Evolutionary conservation across 1,140 invertebrate species (phyloP).

Genomic region (Eupristina koningsbergeri): DNA sequence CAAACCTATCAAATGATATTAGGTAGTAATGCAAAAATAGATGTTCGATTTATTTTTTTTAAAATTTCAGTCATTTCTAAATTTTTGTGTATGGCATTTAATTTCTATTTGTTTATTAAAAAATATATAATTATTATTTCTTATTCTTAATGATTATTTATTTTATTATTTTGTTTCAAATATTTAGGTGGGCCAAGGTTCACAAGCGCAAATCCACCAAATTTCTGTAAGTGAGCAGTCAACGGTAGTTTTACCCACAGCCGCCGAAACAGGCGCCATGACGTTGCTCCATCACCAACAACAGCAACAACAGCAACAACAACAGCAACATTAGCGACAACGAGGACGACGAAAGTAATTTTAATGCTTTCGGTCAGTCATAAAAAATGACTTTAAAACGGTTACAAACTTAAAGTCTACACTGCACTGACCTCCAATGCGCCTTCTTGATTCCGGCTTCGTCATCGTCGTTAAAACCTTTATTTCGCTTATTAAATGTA

Average conservation of each 20-base stretch:
- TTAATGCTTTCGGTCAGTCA: slow-evolving; percentile 22
- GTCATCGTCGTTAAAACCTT: slow-evolving; percentile 24
- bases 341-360: slow-evolving; percentile 62
- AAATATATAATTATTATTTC: no score
- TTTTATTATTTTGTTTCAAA: slow-evolving; percentile 33
- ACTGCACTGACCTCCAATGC: slow-evolving; percentile 6
- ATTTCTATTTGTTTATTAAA: no score
- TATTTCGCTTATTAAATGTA: slow-evolving; percentile 36
- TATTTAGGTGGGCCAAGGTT: slow-evolving; percentile 70
- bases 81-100: no score
- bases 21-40: no score
- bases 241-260: slow-evolving; percentile 75
- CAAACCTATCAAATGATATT: no score
- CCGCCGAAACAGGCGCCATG: slow-evolving; percentile 73
- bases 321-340: slow-evolving; percentile 63
- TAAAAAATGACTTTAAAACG: not conserved
- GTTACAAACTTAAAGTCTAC: not conserved
- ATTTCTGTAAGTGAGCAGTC: slow-evolving; percentile 70
- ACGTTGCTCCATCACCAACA: slow-evolving; percentile 69
- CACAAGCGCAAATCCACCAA: slow-evolving; percentile 70
- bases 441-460: slow-evolving; percentile 17
- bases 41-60: no score
- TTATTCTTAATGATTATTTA: no score
- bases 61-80: no score
- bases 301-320: slow-evolving; percentile 56